Conservation (phyloP, 2,888 invertebrate species). For the Agapostemon virescens region DNA sequence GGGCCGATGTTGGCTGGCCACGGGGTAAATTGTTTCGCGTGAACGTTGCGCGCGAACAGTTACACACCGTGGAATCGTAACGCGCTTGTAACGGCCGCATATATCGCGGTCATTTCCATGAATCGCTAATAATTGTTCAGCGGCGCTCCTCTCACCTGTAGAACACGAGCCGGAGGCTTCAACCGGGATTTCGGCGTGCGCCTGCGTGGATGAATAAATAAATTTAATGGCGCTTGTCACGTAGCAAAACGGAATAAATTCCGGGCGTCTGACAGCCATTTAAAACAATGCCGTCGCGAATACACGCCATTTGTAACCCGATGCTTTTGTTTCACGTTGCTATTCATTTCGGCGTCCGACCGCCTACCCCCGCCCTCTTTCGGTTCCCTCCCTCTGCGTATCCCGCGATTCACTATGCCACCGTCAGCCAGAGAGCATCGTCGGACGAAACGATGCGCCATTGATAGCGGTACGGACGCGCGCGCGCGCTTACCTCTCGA, state of each 20-base stretch:
- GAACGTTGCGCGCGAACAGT: not conserved
- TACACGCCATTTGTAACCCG: conserved; percentile 79
- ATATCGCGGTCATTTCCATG: conserved; percentile 28
- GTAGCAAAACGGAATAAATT: conserved; percentile 80
- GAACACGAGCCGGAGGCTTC: conserved; percentile 47
- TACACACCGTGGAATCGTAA: conserved; percentile 6
- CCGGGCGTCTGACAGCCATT: conserved; percentile 79
- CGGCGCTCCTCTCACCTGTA: conserved; percentile 61
- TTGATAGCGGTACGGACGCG: conserved; percentile 68
- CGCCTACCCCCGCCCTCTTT: conserved; percentile 36
- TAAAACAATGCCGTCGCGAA: conserved; percentile 80
- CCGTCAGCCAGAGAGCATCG: conserved; percentile 45
- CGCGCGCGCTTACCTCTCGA: conserved; percentile 56
- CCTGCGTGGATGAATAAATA: conserved; percentile 76
- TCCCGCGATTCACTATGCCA: conserved; percentile 21
- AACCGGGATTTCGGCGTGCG: conserved; percentile 55
- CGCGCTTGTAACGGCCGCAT: not conserved
- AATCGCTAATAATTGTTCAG: conserved; percentile 55
- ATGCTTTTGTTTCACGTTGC: conserved; percentile 79
- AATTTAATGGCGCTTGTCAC: conserved; percentile 79
- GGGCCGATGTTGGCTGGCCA: not conserved
- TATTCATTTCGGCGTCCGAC: conserved; percentile 73
- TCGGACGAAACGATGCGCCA: conserved; percentile 59
- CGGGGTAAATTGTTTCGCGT: not conserved
- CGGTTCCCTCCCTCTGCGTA: conserved; percentile 43